Evolutionary conservation across 2,113 vertebrate species (phyloP), one percentile per base, ranked within the genome.

Genomic region (Mellivora capensis): DNA sequence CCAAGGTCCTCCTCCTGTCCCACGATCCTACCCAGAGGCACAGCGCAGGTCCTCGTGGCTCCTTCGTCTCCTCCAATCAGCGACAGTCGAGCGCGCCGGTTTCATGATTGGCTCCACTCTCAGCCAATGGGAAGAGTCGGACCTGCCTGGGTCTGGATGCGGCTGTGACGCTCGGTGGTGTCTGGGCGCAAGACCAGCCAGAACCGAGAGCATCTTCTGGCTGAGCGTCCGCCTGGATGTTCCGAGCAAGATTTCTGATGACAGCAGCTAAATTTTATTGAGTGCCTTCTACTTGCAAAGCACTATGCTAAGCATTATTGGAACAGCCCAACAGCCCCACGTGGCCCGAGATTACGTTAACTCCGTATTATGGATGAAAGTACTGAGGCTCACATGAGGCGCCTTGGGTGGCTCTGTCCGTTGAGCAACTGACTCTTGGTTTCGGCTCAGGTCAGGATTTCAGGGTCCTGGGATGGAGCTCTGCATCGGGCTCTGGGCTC

Each of bases 101-200:
- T 31, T 72, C 34, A 14, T 39, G 2, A 49, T 2, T 39, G 49
- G 85, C 76, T 62, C 39, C 42, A 31, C 18, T 47, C 77, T 42
- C 64, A 31, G 67, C n/a, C 74, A 72, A 72, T 14, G n/a, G 72
- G 62, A 52, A 42, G 52, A n/a, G 11, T 18, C 0, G 23, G 18
- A 9, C 18, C 4, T 20, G 31, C 37, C 64, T 25, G 47, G 91
- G 29, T 20, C 44, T 6, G 29, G 44, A 15, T 0, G 15, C 25
- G 11, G 69, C n/a, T 4, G 3, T 7, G 44, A 54, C 1, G 12
- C 12, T 23, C 39, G 3, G 1, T 1, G 3, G 2, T 12, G 20
- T 34, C 13, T 76, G 18, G 44, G 27, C 39, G 5, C 52, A 21
- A 21, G 25, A 9, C 12, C 34, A 15, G 9, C 3, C 23, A 5